Base-by-base conservation (phyloP, 2,888 invertebrate species). In the Buathra laborator region DNA sequence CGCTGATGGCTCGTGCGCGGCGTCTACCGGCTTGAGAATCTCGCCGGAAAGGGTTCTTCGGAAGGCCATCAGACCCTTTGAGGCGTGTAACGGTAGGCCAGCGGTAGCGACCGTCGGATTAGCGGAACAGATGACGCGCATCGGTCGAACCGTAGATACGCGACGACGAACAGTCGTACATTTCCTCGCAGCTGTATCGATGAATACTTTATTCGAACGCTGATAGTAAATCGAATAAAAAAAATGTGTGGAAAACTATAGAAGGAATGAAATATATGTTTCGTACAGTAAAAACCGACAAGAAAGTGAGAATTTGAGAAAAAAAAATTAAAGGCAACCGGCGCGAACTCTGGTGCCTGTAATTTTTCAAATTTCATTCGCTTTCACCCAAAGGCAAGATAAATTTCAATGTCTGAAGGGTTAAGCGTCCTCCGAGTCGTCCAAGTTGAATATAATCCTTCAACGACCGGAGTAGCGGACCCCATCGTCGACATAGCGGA, bases 1-100 rank as follows among this genome's bases (percentile, higher is more conserved):
- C 24, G 24, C 24, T 24, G 24, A 24, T 24, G 59, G 44, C 62
- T 48, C 51, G 51, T 67, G 46, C 59, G 66, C 51, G 56, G 64
- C 53, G 64, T 77, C 59, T 77, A 43, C 66, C 19, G 67, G 51
- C 67, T 78, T 74, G 66, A 77, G 67, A 78, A 83, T 19, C 46
- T 56, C 72, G 72, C 78, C 78, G 77, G 77, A 83, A 78, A 64
- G 78, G 72, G 48, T 78, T 78, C 77, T 83, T 62, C 59, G 72
- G 72, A 72, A 78, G 78, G 29, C 72, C 48, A n/a, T n/a, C n/a
- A 83, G 67, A 19, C 56, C 77, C 77, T 76, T 72, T 77, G 46
- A 77, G 66, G 56, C 66, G 44, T 71, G 32, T 24, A 77, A 77
- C 46, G 29, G 64, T 46, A 44, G 24, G 56, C 48, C 59, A 5